Evolutionary conservation across 1,140 invertebrate genomes (phyloP).

Genomic region (Kradibia gibbosae): DNA sequence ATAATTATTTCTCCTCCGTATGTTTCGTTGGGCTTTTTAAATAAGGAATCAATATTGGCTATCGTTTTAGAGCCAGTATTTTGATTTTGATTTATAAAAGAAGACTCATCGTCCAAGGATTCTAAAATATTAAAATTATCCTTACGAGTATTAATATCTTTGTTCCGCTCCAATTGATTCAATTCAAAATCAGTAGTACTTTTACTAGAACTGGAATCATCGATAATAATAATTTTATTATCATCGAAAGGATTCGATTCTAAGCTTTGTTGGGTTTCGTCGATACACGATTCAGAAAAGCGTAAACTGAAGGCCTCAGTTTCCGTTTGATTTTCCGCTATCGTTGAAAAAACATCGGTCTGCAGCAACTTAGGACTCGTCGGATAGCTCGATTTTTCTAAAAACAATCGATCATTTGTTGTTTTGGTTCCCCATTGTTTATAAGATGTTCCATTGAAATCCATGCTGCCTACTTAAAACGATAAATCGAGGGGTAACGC

Average conservation of each 20-base stretch:
- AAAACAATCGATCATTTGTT: constrained; percentile 13
- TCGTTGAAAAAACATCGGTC: constrained; percentile 33
- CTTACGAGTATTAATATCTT: constrained; percentile 22
- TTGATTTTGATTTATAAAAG: not conserved
- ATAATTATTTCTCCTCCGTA: constrained; percentile 26
- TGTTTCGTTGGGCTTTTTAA: not conserved
- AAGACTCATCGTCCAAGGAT: constrained; percentile 45
- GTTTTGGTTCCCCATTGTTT: too few species aligned
- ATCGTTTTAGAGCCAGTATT: constrained; percentile 23
- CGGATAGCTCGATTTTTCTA: not conserved
- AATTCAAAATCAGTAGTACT: constrained; percentile 13
- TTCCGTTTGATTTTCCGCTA: constrained; percentile 8
- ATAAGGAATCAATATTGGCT: constrained; percentile 22
- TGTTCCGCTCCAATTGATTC: not conserved
- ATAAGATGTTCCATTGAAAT: too few species aligned
- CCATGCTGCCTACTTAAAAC: too few species aligned
- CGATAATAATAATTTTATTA: constrained; percentile 49
- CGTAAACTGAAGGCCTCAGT: constrained; percentile 49
- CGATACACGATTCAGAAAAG: constrained; percentile 49
- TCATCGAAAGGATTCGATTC: not conserved
- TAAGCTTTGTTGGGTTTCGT: constrained; percentile 42
- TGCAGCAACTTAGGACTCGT: not conserved
- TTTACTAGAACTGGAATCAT: constrained; percentile 50
- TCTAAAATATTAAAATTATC: constrained; percentile 28
- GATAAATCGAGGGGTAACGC: too few species aligned